Conservation (phyloP, 2,888 invertebrate genomes). For the Xanthia icteritia region DNA sequence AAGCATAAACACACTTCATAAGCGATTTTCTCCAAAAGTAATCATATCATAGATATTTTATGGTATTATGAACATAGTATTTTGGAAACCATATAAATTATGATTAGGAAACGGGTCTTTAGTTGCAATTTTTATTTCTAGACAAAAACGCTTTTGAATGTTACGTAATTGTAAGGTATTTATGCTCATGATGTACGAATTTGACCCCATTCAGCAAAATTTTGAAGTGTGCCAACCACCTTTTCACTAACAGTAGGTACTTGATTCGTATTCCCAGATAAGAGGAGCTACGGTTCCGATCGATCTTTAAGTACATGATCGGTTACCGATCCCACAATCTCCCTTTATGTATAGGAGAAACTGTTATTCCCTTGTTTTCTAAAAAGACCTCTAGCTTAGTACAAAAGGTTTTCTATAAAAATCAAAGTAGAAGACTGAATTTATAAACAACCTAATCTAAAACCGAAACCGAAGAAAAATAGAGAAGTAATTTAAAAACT, state of each 20-base stretch:
- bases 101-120: too few relatives aligned
- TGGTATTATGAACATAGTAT: too few relatives aligned
- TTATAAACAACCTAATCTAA: slow-evolving; percentile 17
- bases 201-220: not conserved
- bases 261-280: not conserved
- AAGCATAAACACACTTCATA: too few relatives aligned
- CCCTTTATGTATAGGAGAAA: not conserved
- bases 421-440: not conserved
- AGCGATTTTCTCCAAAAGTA: too few relatives aligned
- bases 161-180: too few relatives aligned
- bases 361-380: not conserved
- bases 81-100: too few relatives aligned
- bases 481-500: not conserved
- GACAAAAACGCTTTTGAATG: too few relatives aligned
- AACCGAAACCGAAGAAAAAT: not conserved
- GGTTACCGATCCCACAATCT: not conserved
- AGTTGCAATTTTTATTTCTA: too few relatives aligned
- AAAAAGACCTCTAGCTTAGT: not conserved
- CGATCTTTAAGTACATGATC: slow-evolving; percentile 4
- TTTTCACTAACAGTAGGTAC: not conserved
- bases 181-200: not conserved
- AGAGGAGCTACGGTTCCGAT: not conserved
- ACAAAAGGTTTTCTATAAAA: slow-evolving; percentile 24
- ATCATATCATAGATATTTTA: too few relatives aligned
- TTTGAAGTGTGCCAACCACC: too few relatives aligned